These are phyloP conservation scores for Catalaphyllia jardinei DNA, from an alignment of 64 coral and sea anemone species.

Conservation along the genomic window DNA sequence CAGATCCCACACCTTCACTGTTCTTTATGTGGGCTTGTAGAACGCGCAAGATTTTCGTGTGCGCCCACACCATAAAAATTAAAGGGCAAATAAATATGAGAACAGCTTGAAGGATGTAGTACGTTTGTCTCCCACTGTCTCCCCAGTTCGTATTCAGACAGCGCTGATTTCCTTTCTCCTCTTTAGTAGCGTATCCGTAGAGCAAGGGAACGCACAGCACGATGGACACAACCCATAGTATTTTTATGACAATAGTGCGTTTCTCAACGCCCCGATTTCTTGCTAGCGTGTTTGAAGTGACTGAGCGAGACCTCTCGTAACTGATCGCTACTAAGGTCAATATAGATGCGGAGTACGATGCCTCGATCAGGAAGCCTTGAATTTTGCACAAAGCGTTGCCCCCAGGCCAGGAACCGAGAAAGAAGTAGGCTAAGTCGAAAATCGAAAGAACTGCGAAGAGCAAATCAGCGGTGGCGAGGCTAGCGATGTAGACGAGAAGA, in stretches of 20 bases:
- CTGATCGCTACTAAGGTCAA: conserved; percentile 84
- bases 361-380: conserved; percentile 75
- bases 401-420: conserved; percentile 58
- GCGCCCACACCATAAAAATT: conserved; percentile 86
- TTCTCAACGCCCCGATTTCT: conserved; percentile 67
- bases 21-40: conserved; percentile 49
- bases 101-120: conserved; percentile 74
- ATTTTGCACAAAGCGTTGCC: conserved; percentile 74
- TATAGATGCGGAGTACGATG: conserved; percentile 81
- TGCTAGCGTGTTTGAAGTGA: conserved; percentile 57
- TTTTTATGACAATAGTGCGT: conserved; percentile 68
- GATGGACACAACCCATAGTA: conserved; percentile 64
- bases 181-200: conserved; percentile 61
- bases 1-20: background rate
- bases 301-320: conserved; percentile 74
- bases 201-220: conserved; percentile 68
- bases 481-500: conserved; percentile 82
- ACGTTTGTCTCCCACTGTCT: conserved; percentile 63
- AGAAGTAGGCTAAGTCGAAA: conserved; percentile 72
- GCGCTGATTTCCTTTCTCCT: conserved; percentile 33
- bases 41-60: conserved; percentile 71
- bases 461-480: conserved; percentile 77
- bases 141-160: conserved; percentile 81
- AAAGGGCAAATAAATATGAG: conserved; percentile 78
- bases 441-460: conserved; percentile 68